Conservation (phyloP, 2,888 invertebrate species). For the Conomelus anceps region DNA sequence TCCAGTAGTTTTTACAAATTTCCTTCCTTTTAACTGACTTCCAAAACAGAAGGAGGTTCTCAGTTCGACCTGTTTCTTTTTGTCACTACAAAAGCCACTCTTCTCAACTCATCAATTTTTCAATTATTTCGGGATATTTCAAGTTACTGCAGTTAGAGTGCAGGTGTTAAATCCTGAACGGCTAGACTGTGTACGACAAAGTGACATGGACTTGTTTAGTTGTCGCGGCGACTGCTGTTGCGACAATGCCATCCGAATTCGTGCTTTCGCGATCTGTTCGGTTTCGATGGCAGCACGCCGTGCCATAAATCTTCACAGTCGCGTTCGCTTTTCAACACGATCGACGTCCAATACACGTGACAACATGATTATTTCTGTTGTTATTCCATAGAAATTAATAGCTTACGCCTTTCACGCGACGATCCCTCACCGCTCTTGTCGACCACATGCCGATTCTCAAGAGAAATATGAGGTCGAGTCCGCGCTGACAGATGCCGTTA, state of each 20-base stretch:
- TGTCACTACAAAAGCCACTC: no score
- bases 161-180: neutral
- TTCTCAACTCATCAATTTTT: no score
- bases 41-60: no score
- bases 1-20: no score
- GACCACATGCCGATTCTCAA: neutral
- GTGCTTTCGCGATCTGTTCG: neutral
- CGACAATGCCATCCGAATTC: neutral
- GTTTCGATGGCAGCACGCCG: no score
- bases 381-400: neutral
- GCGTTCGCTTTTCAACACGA: neutral
- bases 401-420: neutral
- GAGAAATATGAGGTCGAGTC: neutral
- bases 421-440: neutral
- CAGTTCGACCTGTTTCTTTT: no score
- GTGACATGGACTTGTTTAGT: neutral
- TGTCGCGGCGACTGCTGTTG: neutral
- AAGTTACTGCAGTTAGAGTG: neutral
- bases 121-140: neutral
- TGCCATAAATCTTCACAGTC: neutral
- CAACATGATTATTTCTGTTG: neutral
- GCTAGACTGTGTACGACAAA: neutral
- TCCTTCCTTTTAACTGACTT: no score
- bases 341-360: neutral
- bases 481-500: neutral